These are phyloP conservation scores for Mobula birostris DNA, from an alignment of 2,113 vertebrate species.

Conservation along the genomic window DNA sequence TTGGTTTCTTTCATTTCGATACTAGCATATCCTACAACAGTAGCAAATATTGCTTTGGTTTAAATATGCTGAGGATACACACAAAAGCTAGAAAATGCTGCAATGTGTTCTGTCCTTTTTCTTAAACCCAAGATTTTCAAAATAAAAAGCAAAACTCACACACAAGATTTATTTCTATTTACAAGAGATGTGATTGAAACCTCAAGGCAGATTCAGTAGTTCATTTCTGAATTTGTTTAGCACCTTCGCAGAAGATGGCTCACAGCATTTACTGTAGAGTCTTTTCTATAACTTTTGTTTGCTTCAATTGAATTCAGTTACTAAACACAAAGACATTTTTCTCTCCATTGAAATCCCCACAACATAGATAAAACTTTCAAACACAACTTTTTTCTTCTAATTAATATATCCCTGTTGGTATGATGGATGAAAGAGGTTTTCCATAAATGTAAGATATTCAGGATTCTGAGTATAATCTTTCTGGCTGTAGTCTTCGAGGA, in stretches of 20 bases:
- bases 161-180: neutral
- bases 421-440: slow-evolving; percentile 70
- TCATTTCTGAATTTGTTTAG: slow-evolving; percentile 25
- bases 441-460: slow-evolving; percentile 74
- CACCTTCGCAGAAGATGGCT: slow-evolving; percentile 37
- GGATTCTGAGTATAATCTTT: slow-evolving; percentile 56
- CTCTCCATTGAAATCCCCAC: slow-evolving; percentile 38
- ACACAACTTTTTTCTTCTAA: neutral
- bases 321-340: slow-evolving; percentile 19
- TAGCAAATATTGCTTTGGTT: slow-evolving; percentile 36
- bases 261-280: slow-evolving; percentile 33
- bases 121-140: slow-evolving; percentile 13
- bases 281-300: slow-evolving; percentile 7
- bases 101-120: neutral
- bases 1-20: neutral
- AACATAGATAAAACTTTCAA: slow-evolving; percentile 25
- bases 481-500: neutral
- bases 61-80: slow-evolving; percentile 19
- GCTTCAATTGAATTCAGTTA: slow-evolving; percentile 28
- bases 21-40: neutral
- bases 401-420: slow-evolving; percentile 51
- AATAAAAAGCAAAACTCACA: neutral
- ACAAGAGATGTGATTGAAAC: slow-evolving; percentile 30
- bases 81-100: slow-evolving; percentile 24
- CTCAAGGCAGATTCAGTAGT: slow-evolving; percentile 37